A percentile compares a stretch with the other conserved stretches of the same genome.
phyloP scores from a whole-genome alignment of 1,140 invertebrate genomes.

The Nilaparvata lugens region DNA sequence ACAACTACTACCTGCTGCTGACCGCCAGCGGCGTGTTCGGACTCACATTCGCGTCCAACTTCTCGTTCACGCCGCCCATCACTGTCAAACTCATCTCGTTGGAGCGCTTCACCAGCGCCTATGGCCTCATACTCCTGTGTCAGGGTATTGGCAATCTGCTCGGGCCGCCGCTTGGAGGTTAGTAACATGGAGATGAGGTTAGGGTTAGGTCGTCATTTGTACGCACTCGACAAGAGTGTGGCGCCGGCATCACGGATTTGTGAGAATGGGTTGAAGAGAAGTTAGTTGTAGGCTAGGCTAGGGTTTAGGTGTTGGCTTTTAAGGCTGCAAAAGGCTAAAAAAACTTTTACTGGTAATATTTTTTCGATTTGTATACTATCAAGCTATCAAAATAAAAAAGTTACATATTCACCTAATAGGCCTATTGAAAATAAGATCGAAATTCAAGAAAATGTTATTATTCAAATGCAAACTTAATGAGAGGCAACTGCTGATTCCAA shows the following conservation, averaged over 20 bases:
- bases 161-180: conserved; percentile 52
- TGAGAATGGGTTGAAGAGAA: no score
- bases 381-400: no score
- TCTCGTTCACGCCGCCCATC: conserved; percentile 80
- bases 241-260: background rate
- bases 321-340: no score
- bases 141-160: conserved; percentile 67
- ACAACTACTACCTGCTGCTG: conserved; percentile 48
- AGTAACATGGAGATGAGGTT: background rate
- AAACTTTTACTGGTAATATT: no score
- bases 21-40: conserved; percentile 53
- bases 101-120: conserved; percentile 76
- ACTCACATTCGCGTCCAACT: conserved; percentile 75
- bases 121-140: conserved; percentile 75
- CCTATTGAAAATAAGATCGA: no score
- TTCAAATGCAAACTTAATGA: no score
- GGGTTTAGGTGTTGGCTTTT: no score
- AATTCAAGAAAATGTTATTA: no score
- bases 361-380: no score
- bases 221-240: background rate
- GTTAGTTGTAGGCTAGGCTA: no score
- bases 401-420: no score
- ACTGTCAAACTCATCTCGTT: conserved; percentile 69
- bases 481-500: no score
- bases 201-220: background rate